These are phyloP conservation scores for Lepidochrysops patricia DNA, from an alignment of 2,888 invertebrate genomes.

Conservation along the genomic window DNA sequence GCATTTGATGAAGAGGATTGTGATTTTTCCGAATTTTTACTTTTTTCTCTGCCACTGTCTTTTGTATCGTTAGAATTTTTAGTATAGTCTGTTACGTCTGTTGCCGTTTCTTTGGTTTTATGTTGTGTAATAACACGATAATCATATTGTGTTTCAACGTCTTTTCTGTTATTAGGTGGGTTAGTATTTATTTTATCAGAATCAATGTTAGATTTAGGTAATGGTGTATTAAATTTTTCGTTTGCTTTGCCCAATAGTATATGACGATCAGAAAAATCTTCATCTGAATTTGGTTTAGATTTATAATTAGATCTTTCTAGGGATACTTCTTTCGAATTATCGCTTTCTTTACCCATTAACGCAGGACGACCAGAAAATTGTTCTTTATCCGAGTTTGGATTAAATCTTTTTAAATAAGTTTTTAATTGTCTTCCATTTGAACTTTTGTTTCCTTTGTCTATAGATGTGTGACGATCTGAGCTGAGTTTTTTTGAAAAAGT, in stretches of 20 bases:
- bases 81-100: neutral
- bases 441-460: neutral
- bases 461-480: neutral
- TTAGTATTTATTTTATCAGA: neutral
- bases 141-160: conserved; percentile 20
- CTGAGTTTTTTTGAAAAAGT: neutral
- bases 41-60: neutral
- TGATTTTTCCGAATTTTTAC: neutral
- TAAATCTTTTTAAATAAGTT: neutral
- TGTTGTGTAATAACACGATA: neutral
- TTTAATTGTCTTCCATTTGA: neutral
- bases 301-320: neutral
- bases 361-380: neutral
- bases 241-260: neutral
- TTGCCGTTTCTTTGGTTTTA: conserved; percentile 4
- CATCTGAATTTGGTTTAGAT: neutral
- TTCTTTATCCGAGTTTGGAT: neutral
- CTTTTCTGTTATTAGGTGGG: conserved; percentile 10
- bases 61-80: neutral
- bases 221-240: neutral
- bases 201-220: neutral
- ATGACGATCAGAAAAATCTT: neutral
- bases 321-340: neutral
- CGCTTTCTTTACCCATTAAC: neutral
- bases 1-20: conserved; percentile 19